Evolutionary conservation across 1,140 invertebrate genomes (phyloP).

Genomic region (Wasmannia auropunctata): DNA sequence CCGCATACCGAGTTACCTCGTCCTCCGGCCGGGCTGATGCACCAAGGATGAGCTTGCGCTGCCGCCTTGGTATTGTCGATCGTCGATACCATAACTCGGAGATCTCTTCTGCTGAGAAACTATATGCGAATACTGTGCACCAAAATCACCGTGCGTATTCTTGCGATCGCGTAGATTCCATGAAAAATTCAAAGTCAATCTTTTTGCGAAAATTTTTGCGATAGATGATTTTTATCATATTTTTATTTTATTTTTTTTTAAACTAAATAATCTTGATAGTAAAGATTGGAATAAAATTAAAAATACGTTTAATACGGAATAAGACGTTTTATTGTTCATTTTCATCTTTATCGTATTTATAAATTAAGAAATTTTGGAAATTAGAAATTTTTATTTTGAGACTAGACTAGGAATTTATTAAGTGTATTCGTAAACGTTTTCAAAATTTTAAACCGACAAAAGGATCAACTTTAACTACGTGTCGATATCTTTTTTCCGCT

Average conservation of each 20-base stretch:
- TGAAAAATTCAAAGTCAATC: neutral
- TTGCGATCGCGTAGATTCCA: neutral
- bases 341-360: neutral
- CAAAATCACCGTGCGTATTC: neutral
- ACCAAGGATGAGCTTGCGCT: constrained; percentile 12
- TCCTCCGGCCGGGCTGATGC: neutral
- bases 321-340: neutral
- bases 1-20: constrained; percentile 70
- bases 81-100: neutral
- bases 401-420: neutral
- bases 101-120: neutral
- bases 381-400: neutral
- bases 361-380: neutral
- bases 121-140: neutral
- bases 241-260: neutral
- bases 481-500: neutral
- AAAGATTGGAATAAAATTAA: neutral
- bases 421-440: neutral
- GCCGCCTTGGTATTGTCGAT: constrained; percentile 10
- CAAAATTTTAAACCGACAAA: neutral
- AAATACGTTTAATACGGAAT: neutral
- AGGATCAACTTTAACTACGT: neutral
- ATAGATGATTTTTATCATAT: neutral
- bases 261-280: neutral
- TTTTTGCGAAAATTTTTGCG: neutral